These are phyloP conservation scores for Ophioninae sp. DNA, from an alignment of 2,888 invertebrate species.

Conservation along the genomic window DNA sequence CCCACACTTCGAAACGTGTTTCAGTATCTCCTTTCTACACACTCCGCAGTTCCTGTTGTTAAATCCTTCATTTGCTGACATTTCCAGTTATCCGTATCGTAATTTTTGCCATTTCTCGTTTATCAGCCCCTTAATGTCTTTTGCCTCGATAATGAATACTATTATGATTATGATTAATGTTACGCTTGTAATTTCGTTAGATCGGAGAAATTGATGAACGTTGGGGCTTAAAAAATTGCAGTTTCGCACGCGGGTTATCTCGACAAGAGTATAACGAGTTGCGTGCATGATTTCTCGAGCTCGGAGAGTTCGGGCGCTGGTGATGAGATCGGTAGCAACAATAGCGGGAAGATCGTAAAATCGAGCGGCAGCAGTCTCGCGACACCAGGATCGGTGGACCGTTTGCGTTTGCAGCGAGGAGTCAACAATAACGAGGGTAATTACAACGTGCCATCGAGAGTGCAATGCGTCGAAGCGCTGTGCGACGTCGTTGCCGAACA, in stretches of 20 bases:
- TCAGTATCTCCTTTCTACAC: no score
- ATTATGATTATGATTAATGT: not conserved
- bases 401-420: conserved; percentile 70
- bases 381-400: conserved; percentile 68
- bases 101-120: no score
- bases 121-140: no score
- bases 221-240: conserved; percentile 53
- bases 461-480: conserved; percentile 90
- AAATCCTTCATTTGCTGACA: no score
- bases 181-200: no score
- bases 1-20: no score
- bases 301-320: conserved; percentile 66
- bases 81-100: no score
- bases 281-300: conserved; percentile 75
- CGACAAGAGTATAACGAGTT: conserved; percentile 75
- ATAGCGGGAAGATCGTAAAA: conserved; percentile 66
- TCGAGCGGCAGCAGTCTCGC: conserved; percentile 62
- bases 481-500: conserved; percentile 89
- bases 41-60: no score
- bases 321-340: conserved; percentile 66
- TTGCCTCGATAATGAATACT: no score
- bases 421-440: conserved; percentile 74
- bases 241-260: conserved; percentile 78
- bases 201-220: not conserved
- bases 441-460: conserved; percentile 84